Conservation (phyloP, 2,888 invertebrate species). For the Salpingus planirostris region DNA sequence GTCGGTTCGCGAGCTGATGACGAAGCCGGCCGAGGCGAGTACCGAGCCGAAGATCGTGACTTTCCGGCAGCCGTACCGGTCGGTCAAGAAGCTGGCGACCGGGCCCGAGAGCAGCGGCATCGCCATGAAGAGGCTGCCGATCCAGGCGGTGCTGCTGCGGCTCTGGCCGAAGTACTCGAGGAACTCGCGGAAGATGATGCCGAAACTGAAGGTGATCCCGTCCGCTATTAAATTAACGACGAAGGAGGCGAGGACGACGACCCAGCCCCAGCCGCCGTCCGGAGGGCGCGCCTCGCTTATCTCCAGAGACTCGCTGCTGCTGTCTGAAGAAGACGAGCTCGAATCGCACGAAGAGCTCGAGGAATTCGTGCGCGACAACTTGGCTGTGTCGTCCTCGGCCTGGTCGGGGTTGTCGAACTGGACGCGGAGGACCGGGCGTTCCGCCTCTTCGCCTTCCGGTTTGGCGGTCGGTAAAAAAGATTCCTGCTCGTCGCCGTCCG, state of each 20-base stretch:
- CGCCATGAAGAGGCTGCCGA: conserved; percentile 84
- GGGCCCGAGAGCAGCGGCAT: conserved; percentile 83
- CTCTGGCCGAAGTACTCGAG: conserved; percentile 75
- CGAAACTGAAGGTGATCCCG: conserved; percentile 87
- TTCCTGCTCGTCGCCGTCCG: conserved; percentile 3
- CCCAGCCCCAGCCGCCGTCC: conserved; percentile 92
- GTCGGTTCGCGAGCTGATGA: conserved; percentile 64
- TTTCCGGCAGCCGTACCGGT: conserved; percentile 71
- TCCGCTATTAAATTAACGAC: conserved; percentile 86
- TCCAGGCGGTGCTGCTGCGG: conserved; percentile 82
- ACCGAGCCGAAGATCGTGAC: conserved; percentile 72
- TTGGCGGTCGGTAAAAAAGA: too few species aligned
- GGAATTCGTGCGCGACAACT: neutral
- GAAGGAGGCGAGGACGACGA: conserved; percentile 81
- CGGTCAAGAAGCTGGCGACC: conserved; percentile 73
- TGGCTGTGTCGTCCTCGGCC: conserved; percentile 26
- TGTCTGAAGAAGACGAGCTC: conserved; percentile 1
- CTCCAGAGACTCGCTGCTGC: conserved; percentile 37
- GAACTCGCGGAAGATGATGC: conserved; percentile 80
- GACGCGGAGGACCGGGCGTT: conserved; percentile 46
- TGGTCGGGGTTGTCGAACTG: conserved; percentile 55
- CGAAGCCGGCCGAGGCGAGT: conserved; percentile 66
- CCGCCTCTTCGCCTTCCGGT: too few species aligned
- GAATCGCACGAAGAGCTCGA: conserved; percentile 2
- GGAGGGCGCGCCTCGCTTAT: conserved; percentile 64